A percentile compares a stretch with the other conserved stretches of the same genome.
These are phyloP conservation scores for Bagarius yarrelli DNA, from an alignment of 2,113 vertebrate genomes.

Conservation along the genomic window DNA sequence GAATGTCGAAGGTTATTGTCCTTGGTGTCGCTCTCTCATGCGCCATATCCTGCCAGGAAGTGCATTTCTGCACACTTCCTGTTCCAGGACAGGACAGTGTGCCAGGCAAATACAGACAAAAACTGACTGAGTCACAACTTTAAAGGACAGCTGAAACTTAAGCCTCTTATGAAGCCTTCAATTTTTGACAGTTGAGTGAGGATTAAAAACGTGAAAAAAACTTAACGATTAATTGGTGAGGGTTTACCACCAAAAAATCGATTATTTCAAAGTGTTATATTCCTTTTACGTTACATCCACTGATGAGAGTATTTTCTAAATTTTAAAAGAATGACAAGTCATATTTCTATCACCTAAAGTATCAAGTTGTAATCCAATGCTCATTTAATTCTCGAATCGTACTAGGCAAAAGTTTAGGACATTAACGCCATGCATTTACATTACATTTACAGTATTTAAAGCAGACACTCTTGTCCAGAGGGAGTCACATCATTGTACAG, in stretches of 20 bases:
- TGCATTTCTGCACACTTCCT: slow-evolving; percentile 45
- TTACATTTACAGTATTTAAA: too few species aligned
- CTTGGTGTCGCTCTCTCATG: slow-evolving; percentile 48
- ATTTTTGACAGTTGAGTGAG: background rate
- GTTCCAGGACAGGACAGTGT: slow-evolving; percentile 16
- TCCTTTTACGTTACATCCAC: background rate
- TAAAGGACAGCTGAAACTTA: slow-evolving; percentile 13
- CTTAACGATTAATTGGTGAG: too few species aligned
- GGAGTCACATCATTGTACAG: too few species aligned
- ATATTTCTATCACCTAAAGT: background rate
- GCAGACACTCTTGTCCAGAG: too few species aligned
- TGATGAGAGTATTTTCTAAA: background rate
- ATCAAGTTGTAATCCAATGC: too few species aligned
- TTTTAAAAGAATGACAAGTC: background rate
- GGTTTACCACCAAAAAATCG: background rate
- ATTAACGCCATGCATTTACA: too few species aligned
- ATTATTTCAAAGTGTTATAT: background rate
- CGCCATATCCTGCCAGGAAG: slow-evolving; percentile 56
- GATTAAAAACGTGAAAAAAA: background rate
- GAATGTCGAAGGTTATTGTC: slow-evolving; percentile 46
- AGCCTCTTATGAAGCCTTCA: background rate
- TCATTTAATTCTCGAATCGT: too few species aligned
- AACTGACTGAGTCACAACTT: slow-evolving; percentile 13
- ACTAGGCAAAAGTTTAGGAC: too few species aligned
- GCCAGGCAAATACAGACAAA: slow-evolving; percentile 35